phyloP scores from a whole-genome alignment of 2,113 vertebrate species.

The Oryzias curvinotus region DNA sequence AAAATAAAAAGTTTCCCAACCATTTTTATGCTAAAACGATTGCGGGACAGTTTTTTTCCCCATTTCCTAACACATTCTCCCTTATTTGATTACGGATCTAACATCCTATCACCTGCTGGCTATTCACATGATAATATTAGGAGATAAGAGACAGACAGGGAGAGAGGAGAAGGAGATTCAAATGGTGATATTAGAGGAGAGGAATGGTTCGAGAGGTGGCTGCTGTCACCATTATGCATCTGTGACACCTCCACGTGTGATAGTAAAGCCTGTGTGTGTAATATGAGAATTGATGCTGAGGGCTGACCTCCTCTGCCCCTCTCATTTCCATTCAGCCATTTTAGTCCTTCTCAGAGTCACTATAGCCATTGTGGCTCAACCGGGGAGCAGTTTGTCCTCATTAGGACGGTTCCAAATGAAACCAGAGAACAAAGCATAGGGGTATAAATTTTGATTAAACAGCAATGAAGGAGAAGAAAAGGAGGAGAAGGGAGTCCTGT shows the following conservation, averaged over 20 bases:
- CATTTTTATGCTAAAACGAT: slow-evolving; percentile 43
- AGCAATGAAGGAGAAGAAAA: not conserved
- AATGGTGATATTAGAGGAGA: slow-evolving; percentile 73
- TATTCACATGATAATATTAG: slow-evolving; percentile 68
- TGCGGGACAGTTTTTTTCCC: slow-evolving; percentile 47
- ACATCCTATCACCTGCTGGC: slow-evolving; percentile 65
- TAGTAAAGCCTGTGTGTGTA: slow-evolving; percentile 73
- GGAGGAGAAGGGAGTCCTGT: slow-evolving; percentile 20
- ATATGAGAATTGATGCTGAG: slow-evolving; percentile 85
- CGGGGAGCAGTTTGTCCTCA: slow-evolving; percentile 91
- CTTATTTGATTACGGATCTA: slow-evolving; percentile 55
- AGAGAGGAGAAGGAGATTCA: slow-evolving; percentile 60
- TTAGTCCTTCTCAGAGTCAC: slow-evolving; percentile 73
- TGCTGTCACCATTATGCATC: slow-evolving; percentile 70
- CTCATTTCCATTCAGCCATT: slow-evolving; percentile 78
- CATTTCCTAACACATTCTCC: slow-evolving; percentile 64
- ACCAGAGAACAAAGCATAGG: slow-evolving; percentile 80
- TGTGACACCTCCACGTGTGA: slow-evolving; percentile 79
- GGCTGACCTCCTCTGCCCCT: slow-evolving; percentile 74
- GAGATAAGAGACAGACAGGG: slow-evolving; percentile 48
- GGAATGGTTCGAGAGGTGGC: slow-evolving; percentile 68
- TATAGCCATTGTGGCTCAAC: slow-evolving; percentile 85
- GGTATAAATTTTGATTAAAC: slow-evolving; percentile 40
- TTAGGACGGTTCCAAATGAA: slow-evolving; percentile 86
- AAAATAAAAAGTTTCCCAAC: too few relatives aligned